Conservation (phyloP, 2,888 invertebrate genomes). For the Ischnura elegans region DNA sequence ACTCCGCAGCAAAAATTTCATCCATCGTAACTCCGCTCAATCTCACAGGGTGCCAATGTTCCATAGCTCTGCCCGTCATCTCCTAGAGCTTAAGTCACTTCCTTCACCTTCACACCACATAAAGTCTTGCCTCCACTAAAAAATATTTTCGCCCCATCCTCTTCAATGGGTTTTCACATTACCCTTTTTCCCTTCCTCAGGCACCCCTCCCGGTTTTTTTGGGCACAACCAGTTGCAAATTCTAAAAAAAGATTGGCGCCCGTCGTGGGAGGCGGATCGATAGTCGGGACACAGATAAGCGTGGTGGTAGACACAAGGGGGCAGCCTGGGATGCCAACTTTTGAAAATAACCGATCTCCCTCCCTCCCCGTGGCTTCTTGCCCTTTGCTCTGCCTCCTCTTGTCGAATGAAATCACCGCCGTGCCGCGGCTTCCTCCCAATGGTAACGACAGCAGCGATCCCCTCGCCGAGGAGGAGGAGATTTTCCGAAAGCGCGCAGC, state of each 20-base stretch:
- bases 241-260: slow-evolving; percentile 31
- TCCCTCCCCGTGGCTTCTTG: no score
- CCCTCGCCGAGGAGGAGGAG: not conserved
- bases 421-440: not conserved
- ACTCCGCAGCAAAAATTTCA: no score
- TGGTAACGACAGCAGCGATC: not conserved
- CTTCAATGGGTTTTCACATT: not conserved
- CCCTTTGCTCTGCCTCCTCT: no score
- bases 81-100: no score
- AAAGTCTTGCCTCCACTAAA: not conserved
- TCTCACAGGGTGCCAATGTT: no score
- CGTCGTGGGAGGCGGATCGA: slow-evolving; percentile 24
- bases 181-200: not conserved
- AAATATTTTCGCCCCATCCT: not conserved
- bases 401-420: not conserved
- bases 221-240: slow-evolving; percentile 15
- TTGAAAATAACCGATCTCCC: not conserved
- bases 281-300: slow-evolving; percentile 38
- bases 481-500: not conserved
- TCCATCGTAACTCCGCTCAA: no score
- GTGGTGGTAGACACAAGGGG: slow-evolving; percentile 35
- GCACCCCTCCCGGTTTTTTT: not conserved
- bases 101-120: no score
- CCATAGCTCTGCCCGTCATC: no score
- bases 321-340: slow-evolving; percentile 9